Percentiles rank a stretch among this genome's conserved stretches.
phyloP scores from a whole-genome alignment of 2,888 invertebrate genomes.

The Spicauda simplicius region DNA sequence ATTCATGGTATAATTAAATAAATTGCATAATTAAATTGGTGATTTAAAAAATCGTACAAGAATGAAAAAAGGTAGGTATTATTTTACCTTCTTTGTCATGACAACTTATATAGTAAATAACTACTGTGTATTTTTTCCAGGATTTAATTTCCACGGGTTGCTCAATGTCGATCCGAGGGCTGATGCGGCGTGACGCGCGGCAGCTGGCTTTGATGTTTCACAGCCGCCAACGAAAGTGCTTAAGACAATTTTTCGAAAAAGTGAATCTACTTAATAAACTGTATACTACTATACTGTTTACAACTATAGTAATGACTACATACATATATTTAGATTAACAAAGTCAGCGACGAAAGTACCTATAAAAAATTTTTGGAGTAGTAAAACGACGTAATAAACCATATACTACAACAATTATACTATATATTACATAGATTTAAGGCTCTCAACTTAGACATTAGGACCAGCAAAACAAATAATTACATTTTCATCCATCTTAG shows the following conservation, averaged over 20 bases:
- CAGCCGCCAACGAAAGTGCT: slow-evolving; percentile 11
- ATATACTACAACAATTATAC: no score
- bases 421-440: no score
- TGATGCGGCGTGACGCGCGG: slow-evolving; percentile 65
- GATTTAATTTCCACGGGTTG: slow-evolving; percentile 67
- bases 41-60: neutral
- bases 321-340: no score
- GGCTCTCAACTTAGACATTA: no score
- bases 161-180: slow-evolving; percentile 64
- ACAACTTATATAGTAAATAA: neutral
- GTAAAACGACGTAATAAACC: neutral
- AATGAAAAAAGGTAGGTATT: neutral
- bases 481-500: no score
- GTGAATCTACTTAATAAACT: neutral
- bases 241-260: neutral
- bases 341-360: slow-evolving; percentile 12
- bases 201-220: slow-evolving; percentile 59
- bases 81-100: neutral
- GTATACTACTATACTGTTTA: no score
- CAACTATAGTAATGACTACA: no score
- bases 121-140: neutral
- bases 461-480: no score
- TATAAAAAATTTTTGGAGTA: neutral
- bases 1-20: no score
- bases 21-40: neutral